Conservation (phyloP, 1,140 invertebrate genomes). For the Scylla paramamosain region DNA sequence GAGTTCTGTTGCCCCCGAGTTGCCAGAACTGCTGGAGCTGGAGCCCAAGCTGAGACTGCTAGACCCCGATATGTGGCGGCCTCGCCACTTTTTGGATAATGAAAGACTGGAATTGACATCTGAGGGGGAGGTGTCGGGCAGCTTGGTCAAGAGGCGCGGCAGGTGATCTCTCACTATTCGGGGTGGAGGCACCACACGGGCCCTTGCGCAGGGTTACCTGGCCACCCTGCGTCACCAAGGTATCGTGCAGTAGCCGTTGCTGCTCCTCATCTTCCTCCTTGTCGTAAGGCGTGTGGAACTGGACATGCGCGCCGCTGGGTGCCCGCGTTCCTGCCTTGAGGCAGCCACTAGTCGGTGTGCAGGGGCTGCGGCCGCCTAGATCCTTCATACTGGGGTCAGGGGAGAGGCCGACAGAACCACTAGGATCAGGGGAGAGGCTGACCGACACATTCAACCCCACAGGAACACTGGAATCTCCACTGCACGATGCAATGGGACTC, state of each 20-base stretch:
- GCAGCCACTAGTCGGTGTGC: slow-evolving; percentile 75
- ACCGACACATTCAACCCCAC: slow-evolving; percentile 29
- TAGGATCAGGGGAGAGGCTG: slow-evolving; percentile 27
- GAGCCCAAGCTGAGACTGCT: slow-evolving; percentile 75
- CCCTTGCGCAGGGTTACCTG: slow-evolving; percentile 51
- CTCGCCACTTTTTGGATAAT: slow-evolving; percentile 39
- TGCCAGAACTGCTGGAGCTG: slow-evolving; percentile 57
- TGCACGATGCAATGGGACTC: slow-evolving; percentile 68
- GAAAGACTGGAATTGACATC: slow-evolving; percentile 32
- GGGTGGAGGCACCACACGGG: slow-evolving; percentile 5
- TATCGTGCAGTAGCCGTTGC: slow-evolving; percentile 56
- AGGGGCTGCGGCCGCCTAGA: slow-evolving; percentile 45
- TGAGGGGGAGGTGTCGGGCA: slow-evolving; percentile 60
- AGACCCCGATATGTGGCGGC: slow-evolving; percentile 72
- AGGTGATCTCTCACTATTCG: slow-evolving; percentile 37
- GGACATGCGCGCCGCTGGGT: slow-evolving; percentile 73
- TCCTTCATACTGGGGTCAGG: slow-evolving; percentile 43
- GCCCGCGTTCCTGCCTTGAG: slow-evolving; percentile 62
- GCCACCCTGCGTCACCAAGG: slow-evolving; percentile 57
- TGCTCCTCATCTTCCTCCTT: slow-evolving; percentile 39
- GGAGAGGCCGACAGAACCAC: neutral
- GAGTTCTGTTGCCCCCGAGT: slow-evolving; percentile 60
- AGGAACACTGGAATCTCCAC: slow-evolving; percentile 48
- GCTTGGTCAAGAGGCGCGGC: slow-evolving; percentile 57
- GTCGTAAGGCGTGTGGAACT: slow-evolving; percentile 75